phyloP scores from a whole-genome alignment of 1,140 invertebrate genomes.

The Drosophila insularis region DNA sequence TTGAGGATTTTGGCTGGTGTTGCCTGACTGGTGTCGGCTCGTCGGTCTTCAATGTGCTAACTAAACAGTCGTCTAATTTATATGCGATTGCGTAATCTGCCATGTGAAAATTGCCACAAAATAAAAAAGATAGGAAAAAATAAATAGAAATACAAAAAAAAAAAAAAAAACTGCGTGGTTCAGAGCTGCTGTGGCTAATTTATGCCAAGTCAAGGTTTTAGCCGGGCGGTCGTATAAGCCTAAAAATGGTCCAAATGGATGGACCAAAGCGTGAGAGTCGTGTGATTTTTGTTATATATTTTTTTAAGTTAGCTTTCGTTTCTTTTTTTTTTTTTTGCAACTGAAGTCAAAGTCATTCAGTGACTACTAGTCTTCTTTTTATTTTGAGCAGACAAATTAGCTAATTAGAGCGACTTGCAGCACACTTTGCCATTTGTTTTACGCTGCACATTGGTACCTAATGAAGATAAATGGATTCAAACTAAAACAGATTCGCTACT shows the following conservation, averaged over 20 bases:
- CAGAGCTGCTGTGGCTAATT: conserved; percentile 55
- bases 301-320: conserved; percentile 25
- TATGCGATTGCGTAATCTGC: conserved; percentile 68
- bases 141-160: not conserved
- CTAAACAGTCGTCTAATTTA: conserved; percentile 74
- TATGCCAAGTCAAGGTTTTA: conserved; percentile 66
- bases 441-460: conserved; percentile 39
- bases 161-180: not conserved
- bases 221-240: conserved; percentile 41
- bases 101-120: conserved; percentile 69
- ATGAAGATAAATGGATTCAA: conserved; percentile 65
- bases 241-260: conserved; percentile 71
- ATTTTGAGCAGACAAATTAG: conserved; percentile 46
- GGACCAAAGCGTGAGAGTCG: conserved; percentile 24
- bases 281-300: conserved; percentile 10
- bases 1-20: conserved; percentile 5
- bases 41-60: conserved; percentile 43
- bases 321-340: conserved; percentile 25
- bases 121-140: conserved; percentile 24
- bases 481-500: conserved; percentile 18
- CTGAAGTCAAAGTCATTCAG: conserved; percentile 1
- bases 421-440: conserved; percentile 71
- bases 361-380: conserved; percentile 51
- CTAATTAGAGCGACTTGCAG: conserved; percentile 68
- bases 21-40: not conserved